Percentiles rank a stretch among this genome's conserved stretches.
These are phyloP conservation scores for Drosophila antonietae DNA, from an alignment of 2,888 invertebrate species.

Conservation along the genomic window DNA sequence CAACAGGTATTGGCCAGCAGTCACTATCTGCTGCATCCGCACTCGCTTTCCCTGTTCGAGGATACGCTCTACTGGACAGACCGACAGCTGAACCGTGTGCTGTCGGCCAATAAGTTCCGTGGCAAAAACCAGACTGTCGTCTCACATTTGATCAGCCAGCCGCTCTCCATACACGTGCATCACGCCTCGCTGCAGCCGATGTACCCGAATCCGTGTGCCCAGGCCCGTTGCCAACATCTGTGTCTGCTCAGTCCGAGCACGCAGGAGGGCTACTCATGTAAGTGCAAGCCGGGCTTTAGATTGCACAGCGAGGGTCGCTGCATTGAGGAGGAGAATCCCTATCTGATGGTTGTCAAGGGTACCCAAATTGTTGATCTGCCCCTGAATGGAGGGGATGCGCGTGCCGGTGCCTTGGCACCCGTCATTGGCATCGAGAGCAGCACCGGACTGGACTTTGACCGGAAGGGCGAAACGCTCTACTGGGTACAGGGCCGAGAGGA, in stretches of 20 bases:
- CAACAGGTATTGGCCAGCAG: conserved; percentile 94
- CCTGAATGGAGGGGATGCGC: conserved; percentile 90
- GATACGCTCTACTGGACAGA: conserved; percentile 99
- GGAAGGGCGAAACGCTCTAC: conserved; percentile 92
- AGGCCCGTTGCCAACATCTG: conserved; percentile 92
- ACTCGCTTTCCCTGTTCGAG: conserved; percentile 97
- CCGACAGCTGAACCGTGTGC: conserved; percentile 94
- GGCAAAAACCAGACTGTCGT: conserved; percentile 97
- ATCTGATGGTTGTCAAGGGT: conserved; percentile 95
- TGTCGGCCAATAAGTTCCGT: conserved; percentile 95
- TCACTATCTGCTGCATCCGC: conserved; percentile 97
- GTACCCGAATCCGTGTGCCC: conserved; percentile 90
- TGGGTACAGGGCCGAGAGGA: conserved; percentile 94
- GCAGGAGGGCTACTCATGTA: conserved; percentile 91
- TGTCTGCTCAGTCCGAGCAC: conserved; percentile 94
- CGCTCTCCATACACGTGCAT: conserved; percentile 97
- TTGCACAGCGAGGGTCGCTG: conserved; percentile 89
- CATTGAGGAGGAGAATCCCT: conserved; percentile 93
- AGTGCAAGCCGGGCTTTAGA: conserved; percentile 95
- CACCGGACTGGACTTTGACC: conserved; percentile 95
- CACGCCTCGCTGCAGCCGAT: conserved; percentile 97
- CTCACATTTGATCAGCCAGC: conserved; percentile 97
- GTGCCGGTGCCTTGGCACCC: conserved; percentile 92
- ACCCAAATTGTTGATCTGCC: conserved; percentile 95
- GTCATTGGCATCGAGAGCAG: conserved; percentile 95